Evolutionary conservation across 2,797 vertebrate species (phyloP).

Genomic region (Pterois miles): DNA sequence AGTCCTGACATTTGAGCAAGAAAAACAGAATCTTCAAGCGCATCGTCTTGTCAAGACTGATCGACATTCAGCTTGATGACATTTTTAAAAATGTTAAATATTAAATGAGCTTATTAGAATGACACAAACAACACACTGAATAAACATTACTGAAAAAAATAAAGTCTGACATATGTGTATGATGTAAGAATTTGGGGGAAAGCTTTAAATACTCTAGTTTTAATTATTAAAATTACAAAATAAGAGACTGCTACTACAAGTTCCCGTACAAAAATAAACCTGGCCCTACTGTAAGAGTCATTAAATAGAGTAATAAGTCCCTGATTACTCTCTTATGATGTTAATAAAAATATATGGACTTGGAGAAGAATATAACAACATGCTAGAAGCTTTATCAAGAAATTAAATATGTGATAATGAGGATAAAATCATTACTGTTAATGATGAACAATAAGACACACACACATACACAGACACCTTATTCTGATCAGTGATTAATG

Average conservation of each 20-base stretch:
- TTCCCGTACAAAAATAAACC: background rate
- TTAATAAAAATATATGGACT: slow-evolving; percentile 57
- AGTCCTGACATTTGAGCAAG: background rate
- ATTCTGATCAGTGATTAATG: slow-evolving; percentile 51
- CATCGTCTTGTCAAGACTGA: background rate
- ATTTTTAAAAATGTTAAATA: slow-evolving; percentile 16
- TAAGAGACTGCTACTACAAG: background rate
- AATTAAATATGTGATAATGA: slow-evolving; percentile 38
- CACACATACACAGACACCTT: slow-evolving; percentile 3
- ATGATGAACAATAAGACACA: background rate
- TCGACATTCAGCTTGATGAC: background rate
- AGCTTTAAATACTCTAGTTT: background rate
- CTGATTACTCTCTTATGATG: slow-evolving; percentile 15
- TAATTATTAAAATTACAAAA: background rate
- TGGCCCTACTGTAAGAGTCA: background rate
- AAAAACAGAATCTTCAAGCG: background rate
- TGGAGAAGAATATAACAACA: slow-evolving; percentile 70
- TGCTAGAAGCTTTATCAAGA: slow-evolving; percentile 13
- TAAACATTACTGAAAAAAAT: background rate
- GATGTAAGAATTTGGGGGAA: background rate
- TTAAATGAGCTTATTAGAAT: background rate
- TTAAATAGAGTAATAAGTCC: slow-evolving; percentile 13
- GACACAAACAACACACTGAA: background rate
- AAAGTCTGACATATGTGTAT: background rate
- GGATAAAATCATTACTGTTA: slow-evolving; percentile 32